phyloP scores from a whole-genome alignment of 2,888 invertebrate genomes.

The Syrphus vitripennis region DNA sequence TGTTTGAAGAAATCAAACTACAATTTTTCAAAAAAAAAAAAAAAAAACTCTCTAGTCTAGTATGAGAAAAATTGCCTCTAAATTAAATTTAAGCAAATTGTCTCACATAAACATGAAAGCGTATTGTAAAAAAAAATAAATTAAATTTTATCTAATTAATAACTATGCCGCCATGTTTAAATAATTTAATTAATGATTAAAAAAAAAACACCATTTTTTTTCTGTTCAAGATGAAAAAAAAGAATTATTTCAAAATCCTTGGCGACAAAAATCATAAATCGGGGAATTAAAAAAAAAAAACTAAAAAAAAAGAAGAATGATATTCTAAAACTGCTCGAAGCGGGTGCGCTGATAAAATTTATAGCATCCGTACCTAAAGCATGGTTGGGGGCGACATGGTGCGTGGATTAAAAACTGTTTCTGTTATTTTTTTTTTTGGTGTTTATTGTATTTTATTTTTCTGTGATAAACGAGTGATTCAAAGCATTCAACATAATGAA shows the following conservation, averaged over 20 bases:
- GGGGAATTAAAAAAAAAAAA: not conserved
- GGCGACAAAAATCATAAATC: conserved; percentile 6
- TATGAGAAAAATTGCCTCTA: not conserved
- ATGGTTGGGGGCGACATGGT: conserved; percentile 33
- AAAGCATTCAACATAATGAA: conserved; percentile 19
- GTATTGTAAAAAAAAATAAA: conserved; percentile 49
- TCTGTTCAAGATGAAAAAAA: not conserved
- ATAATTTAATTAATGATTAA: conserved; percentile 24
- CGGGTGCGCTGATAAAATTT: conserved; percentile 49
- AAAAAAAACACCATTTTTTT: not conserved
- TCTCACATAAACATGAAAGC: conserved; percentile 32
- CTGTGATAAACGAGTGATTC: conserved; percentile 54
- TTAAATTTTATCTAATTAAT: conserved; percentile 55
- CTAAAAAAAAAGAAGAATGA: too few relatives aligned
- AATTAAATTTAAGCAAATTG: conserved; percentile 11
- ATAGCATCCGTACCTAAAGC: conserved; percentile 56
- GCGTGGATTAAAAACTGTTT: not conserved
- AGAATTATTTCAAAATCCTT: conserved; percentile 17
- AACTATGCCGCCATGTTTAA: conserved; percentile 41
- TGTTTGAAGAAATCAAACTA: not conserved
- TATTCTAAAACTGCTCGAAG: not conserved
- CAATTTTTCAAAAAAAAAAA: not conserved
- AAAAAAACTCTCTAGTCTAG: not conserved
- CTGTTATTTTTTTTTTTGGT: not conserved
- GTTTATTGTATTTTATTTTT: not conserved